Conservation (phyloP, 1,140 invertebrate species). For the Adoxophyes honmai region DNA sequence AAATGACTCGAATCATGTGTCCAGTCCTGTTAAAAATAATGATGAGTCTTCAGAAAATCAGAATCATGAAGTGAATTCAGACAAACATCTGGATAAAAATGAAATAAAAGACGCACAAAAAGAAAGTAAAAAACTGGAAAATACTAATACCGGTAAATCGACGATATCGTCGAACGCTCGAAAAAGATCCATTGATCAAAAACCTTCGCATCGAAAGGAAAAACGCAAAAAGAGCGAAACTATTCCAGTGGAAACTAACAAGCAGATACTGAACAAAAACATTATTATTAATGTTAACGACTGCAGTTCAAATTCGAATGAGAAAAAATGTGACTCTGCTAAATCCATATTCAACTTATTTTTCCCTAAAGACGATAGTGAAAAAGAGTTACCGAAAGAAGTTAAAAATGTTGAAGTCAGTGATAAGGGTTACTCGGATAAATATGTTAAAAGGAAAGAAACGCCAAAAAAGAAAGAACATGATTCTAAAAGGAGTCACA, state of each 20-base stretch:
- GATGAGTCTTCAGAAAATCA: not conserved
- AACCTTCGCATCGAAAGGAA: conserved; percentile 66
- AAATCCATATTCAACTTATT: conserved; percentile 42
- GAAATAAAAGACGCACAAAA: conserved; percentile 16
- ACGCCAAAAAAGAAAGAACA: conserved; percentile 36
- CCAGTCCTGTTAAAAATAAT: not conserved
- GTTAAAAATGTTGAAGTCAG: conserved; percentile 27
- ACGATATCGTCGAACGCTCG: conserved; percentile 36
- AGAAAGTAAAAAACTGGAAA: conserved; percentile 27
- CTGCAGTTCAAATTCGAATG: conserved; percentile 27
- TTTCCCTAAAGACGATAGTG: conserved; percentile 38
- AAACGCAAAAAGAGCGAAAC: conserved; percentile 63
- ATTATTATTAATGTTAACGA: conserved; percentile 36
- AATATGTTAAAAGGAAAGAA: conserved; percentile 63
- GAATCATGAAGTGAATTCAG: not conserved
- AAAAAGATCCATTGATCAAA: conserved; percentile 61
- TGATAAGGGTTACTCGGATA: conserved; percentile 52
- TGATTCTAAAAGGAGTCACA: conserved; percentile 39
- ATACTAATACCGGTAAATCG: conserved; percentile 26
- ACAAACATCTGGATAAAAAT: not conserved
- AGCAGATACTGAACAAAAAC: conserved; percentile 39
- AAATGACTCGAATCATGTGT: not conserved
- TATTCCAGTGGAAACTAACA: conserved; percentile 29
- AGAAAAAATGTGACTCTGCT: conserved; percentile 32
- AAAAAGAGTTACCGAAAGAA: conserved; percentile 34